These are phyloP conservation scores for Dipodomys spectabilis DNA, from an alignment of 2,113 vertebrate species.

Conservation along the genomic window DNA sequence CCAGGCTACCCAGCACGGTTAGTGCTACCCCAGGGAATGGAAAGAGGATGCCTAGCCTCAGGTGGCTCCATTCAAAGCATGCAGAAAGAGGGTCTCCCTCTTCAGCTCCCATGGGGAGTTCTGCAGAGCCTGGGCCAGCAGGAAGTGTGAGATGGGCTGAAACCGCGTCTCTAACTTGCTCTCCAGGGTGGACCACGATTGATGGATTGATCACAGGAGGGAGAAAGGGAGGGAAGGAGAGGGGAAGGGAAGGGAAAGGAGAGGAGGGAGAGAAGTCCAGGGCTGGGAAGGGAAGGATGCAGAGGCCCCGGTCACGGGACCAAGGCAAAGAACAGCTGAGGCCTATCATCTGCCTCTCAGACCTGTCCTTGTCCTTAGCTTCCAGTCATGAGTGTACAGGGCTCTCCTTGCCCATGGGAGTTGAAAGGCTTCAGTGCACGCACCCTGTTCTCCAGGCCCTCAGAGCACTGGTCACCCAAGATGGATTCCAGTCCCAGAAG, in stretches of 20 bases:
- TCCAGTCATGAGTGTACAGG: too few species aligned
- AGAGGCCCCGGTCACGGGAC: too few species aligned
- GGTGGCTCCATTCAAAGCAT: neutral
- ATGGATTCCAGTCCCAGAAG: accelerated
- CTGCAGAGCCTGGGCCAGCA: neutral
- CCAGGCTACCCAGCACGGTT: neutral
- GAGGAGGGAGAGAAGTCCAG: too few species aligned
- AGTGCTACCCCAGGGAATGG: neutral
- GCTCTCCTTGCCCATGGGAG: too few species aligned
- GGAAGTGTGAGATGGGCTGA: neutral
- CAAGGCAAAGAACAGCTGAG: neutral
- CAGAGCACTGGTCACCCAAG: neutral
- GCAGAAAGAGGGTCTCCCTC: too few species aligned
- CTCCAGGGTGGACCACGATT: neutral
- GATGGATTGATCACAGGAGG: neutral
- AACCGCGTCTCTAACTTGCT: neutral
- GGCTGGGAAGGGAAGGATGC: too few species aligned
- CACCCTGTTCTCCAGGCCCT: too few species aligned
- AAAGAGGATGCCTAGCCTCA: neutral
- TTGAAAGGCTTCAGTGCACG: too few species aligned
- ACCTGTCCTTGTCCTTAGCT: too few species aligned
- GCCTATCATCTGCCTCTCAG: neutral
- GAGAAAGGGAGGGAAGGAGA: too few species aligned
- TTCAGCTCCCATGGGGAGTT: too few species aligned
- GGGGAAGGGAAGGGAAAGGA: too few species aligned